Evolutionary conservation across 2,797 vertebrate species (phyloP).

Genomic region (Arnoldichthys spilopterus): DNA sequence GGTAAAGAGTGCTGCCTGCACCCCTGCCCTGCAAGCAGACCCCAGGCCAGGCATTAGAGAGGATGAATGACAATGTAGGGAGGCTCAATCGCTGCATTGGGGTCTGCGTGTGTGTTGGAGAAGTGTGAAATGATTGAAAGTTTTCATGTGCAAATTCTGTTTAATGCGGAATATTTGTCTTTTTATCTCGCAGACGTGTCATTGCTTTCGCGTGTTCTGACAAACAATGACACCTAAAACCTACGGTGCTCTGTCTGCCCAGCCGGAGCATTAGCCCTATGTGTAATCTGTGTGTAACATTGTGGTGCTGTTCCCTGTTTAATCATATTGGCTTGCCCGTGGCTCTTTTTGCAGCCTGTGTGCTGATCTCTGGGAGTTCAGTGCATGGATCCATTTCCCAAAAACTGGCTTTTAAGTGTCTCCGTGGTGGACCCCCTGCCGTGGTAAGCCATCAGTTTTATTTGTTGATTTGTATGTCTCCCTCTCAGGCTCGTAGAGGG

Average conservation of each 20-base stretch:
- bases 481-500: constrained; percentile 62
- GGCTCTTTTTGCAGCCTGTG: constrained; percentile 48
- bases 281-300: constrained; percentile 21
- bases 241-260: neutral
- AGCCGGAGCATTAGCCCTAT: constrained; percentile 23
- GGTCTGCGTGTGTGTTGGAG: constrained; percentile 1
- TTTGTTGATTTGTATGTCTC: constrained; percentile 73
- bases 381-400: constrained; percentile 68
- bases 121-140: constrained; percentile 14
- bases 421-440: constrained; percentile 49
- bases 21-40: constrained; percentile 54
- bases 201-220: constrained; percentile 23
- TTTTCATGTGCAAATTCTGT: constrained; percentile 16
- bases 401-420: constrained; percentile 59
- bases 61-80: constrained; percentile 60
- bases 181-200: constrained; percentile 23
- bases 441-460: constrained; percentile 68
- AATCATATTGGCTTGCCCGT: constrained; percentile 44
- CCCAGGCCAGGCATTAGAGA: constrained; percentile 60
- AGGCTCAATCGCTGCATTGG: constrained; percentile 24
- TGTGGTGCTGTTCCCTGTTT: constrained; percentile 6
- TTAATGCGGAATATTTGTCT: constrained; percentile 1
- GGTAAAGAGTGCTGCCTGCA: constrained; percentile 66
- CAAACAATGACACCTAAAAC: constrained; percentile 35
- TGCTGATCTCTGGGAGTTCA: constrained; percentile 66